These are phyloP conservation scores for Cacatua alba DNA, from an alignment of 2,113 vertebrate species.

Conservation along the genomic window DNA sequence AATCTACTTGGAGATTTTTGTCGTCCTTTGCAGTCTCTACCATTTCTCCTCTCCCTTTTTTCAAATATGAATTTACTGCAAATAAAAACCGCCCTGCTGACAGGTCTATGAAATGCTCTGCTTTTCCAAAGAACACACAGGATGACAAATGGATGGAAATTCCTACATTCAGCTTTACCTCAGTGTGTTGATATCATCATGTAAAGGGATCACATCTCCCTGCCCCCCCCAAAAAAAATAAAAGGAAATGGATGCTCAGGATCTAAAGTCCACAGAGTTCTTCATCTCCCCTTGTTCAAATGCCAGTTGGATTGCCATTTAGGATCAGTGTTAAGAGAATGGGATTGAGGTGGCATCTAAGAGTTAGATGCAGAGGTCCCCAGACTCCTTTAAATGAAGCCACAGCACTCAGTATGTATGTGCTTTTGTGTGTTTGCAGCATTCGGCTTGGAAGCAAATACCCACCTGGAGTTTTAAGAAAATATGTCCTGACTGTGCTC, in stretches of 20 bases:
- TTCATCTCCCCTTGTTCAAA: neutral
- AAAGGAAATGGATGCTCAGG: neutral
- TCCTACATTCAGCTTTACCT: neutral
- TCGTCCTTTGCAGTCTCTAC: neutral
- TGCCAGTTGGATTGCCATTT: no score
- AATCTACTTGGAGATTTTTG: neutral
- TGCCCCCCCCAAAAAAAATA: neutral
- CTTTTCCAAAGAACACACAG: neutral
- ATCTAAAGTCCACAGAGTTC: neutral
- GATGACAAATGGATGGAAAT: neutral
- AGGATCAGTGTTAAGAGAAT: neutral
- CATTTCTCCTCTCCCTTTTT: neutral
- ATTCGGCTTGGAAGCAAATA: neutral
- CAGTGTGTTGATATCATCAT: fast-evolving
- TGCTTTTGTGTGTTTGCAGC: fast-evolving
- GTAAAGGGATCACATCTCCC: neutral
- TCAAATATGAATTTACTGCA: neutral
- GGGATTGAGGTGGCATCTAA: neutral
- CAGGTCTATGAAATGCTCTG: neutral
- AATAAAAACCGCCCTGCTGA: neutral
- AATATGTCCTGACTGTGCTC: neutral
- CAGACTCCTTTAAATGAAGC: neutral
- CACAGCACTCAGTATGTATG: fast-evolving
- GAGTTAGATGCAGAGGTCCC: neutral
- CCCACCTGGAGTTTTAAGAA: neutral